Conservation (phyloP, 2,113 vertebrate genomes). For the Oenanthe melanoleuca region DNA sequence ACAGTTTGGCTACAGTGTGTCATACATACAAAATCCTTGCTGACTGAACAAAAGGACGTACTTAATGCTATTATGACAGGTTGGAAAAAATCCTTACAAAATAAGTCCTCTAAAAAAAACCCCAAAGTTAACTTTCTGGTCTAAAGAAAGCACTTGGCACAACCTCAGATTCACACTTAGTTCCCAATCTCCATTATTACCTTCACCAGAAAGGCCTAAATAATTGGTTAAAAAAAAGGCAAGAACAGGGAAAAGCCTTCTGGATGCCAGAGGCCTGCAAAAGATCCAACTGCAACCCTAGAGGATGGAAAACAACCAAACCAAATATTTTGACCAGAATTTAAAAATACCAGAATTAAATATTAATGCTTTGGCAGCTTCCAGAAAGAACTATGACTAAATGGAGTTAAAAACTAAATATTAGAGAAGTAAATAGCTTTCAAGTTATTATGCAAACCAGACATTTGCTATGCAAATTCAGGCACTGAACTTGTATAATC, state of each 20-base stretch:
- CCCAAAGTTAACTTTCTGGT: background rate
- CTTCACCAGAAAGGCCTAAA: background rate
- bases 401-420: conserved; percentile 15
- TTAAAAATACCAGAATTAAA: conserved; percentile 1
- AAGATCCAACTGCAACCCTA: background rate
- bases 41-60: background rate
- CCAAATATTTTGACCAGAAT: conserved; percentile 33
- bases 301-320: background rate
- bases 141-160: background rate
- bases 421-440: conserved; percentile 19
- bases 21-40: background rate
- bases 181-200: background rate
- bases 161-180: background rate
- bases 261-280: background rate
- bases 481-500: conserved; percentile 28
- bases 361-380: background rate
- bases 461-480: conserved; percentile 36
- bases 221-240: background rate
- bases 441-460: conserved; percentile 35
- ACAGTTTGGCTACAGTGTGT: background rate
- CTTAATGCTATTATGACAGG: background rate
- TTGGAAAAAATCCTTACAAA: background rate
- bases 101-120: background rate
- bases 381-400: conserved; percentile 8
- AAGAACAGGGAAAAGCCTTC: background rate